Percentiles rank a stretch among this genome's conserved stretches.
Evolutionary conservation across 2,797 vertebrate genomes (phyloP).

Genomic region (Podargus strigoides): DNA sequence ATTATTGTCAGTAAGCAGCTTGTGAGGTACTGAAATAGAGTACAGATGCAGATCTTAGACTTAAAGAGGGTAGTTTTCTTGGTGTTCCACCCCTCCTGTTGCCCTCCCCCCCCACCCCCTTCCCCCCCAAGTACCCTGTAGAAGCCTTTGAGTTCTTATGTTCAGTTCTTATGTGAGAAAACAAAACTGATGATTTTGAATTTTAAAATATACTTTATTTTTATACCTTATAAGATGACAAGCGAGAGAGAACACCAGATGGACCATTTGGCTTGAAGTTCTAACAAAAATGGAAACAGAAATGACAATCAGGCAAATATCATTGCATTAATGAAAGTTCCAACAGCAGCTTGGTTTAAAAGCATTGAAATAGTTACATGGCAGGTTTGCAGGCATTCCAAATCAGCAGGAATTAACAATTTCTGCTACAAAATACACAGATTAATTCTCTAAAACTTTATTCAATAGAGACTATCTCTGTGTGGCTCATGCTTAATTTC

Average conservation of each 20-base stretch:
- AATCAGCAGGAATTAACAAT: constrained; percentile 24
- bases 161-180: constrained; percentile 37
- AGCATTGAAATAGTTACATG: constrained; percentile 57
- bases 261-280: constrained; percentile 67
- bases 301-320: constrained; percentile 50
- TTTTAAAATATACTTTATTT: constrained; percentile 62
- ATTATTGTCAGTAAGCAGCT: constrained; percentile 50
- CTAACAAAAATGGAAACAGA: constrained; percentile 59
- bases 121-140: neutral
- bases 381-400: constrained; percentile 36
- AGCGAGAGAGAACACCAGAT: constrained; percentile 64
- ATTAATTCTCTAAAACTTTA: constrained; percentile 47
- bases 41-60: constrained; percentile 44
- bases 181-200: constrained; percentile 16
- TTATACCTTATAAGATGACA: constrained; percentile 53
- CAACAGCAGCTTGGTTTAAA: constrained; percentile 54
- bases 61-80: neutral
- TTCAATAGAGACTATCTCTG: constrained; percentile 1
- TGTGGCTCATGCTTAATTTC: constrained; percentile 15
- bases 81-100: too few species aligned
- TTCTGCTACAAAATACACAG: constrained; percentile 10
- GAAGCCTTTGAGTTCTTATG: constrained; percentile 27
- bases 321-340: constrained; percentile 41
- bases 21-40: constrained; percentile 48
- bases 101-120: too few species aligned